Evolutionary conservation across 2,113 vertebrate genomes (phyloP).

Genomic region (Pseudois nayaur): DNA sequence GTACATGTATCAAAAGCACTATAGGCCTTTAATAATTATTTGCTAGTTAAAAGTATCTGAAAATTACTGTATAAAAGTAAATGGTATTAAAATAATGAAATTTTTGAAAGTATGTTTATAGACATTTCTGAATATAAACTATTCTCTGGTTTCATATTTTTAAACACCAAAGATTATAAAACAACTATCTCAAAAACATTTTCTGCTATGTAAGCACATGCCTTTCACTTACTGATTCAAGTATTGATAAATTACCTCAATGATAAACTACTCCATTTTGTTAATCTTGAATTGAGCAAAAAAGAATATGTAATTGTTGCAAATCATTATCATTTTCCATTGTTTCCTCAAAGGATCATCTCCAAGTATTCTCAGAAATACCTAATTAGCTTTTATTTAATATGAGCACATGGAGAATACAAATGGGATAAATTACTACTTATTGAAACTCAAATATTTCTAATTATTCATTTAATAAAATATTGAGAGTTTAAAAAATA

Average conservation of each 20-base stretch:
- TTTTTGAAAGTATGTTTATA: background rate
- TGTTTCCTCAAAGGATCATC: background rate
- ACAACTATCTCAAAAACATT: background rate
- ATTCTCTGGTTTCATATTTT: background rate
- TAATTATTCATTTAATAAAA: conserved; percentile 4
- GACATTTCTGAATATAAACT: background rate
- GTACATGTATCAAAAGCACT: background rate
- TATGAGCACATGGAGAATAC: background rate
- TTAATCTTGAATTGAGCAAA: background rate
- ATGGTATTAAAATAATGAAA: background rate
- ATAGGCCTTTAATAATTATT: background rate
- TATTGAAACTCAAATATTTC: conserved; percentile 17
- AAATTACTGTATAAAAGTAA: background rate
- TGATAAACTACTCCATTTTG: background rate
- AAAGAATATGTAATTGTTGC: background rate
- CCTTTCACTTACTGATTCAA: conserved; percentile 3
- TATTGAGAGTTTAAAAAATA: background rate
- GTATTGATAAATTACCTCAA: conserved; percentile 7
- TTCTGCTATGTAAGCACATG: background rate
- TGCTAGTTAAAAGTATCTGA: background rate
- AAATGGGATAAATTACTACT: background rate
- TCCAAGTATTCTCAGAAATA: background rate
- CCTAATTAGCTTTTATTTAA: conserved; percentile 5
- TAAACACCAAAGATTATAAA: background rate
- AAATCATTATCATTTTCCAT: background rate